Base-by-base conservation (phyloP, 2,888 invertebrate species). In the Marronus borbonicus region DNA sequence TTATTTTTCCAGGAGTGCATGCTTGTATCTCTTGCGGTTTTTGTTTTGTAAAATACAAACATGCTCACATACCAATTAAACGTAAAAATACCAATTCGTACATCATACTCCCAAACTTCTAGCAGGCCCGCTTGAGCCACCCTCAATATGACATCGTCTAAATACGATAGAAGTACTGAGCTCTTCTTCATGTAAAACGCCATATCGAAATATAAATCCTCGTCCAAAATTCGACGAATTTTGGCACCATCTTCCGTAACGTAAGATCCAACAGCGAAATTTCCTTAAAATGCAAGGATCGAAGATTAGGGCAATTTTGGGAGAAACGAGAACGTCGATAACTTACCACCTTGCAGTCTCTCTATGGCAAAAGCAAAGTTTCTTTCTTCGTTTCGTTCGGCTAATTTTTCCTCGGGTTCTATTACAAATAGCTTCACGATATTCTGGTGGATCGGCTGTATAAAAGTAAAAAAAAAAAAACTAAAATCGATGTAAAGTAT, bases 301-400 rank as follows among this genome's bases (percentile, higher is more conserved):
- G n/a, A n/a, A 12, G 1, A 12, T 24, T 24, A 20, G 0, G 3
- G 0, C 20, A 60, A 12, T 60, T 1, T 12, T 52, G 1, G n/a
- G 14, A 17, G 2, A 44, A 44, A 44, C 1, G 12, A 44, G 12
- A 10, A 44, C 2, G 2, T 8, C 8, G 12, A 3, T 17, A n/a
- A 12, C 60, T 58, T 88, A 93, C 94, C 93, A 85, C 92, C 92
- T 4, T 92, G 93, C 78, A 94, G 85, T 79, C 92, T 90, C 86
- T 94, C 94, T 62, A 93, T 86, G 12, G 91, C 89, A 82, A 91
- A 93, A 0, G 92, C 93, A 89, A 92, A 91, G 69, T 86, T 89
- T 87, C 14, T 12, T n/a, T 84, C 77, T 8, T 78, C 76, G 58
- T 82, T 83, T 39, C 77, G 75, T 52, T 81, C 80, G n/a, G 83